Evolutionary conservation across 2,888 invertebrate genomes (phyloP).

Genomic region (Pelosia muscerda): DNA sequence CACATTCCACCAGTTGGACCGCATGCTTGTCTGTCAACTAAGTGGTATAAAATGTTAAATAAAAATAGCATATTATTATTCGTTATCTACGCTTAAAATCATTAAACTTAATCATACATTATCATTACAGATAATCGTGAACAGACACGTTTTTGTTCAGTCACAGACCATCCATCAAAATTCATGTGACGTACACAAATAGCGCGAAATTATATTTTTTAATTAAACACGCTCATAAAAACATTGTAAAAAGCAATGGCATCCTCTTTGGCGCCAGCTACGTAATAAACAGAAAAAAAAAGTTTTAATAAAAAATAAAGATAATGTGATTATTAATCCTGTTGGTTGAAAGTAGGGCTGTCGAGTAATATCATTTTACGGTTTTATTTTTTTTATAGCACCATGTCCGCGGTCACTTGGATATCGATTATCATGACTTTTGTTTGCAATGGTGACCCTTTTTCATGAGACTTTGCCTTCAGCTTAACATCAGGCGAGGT

Average conservation of each 20-base stretch:
- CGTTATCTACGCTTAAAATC: background rate
- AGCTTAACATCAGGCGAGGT: too few species aligned
- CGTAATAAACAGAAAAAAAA: slow-evolving; percentile 61
- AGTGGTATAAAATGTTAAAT: too few species aligned
- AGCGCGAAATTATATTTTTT: slow-evolving; percentile 52
- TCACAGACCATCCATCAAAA: slow-evolving; percentile 47
- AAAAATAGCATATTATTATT: background rate
- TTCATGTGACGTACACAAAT: slow-evolving; percentile 38
- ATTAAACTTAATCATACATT: background rate
- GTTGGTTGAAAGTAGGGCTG: slow-evolving; percentile 52
- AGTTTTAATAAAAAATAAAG: slow-evolving; percentile 55
- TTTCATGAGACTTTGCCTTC: too few species aligned
- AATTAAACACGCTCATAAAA: slow-evolving; percentile 58
- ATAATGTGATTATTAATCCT: slow-evolving; percentile 78
- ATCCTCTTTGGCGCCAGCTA: slow-evolving; percentile 71
- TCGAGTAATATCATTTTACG: background rate
- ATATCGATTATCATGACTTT: too few species aligned
- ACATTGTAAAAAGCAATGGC: slow-evolving; percentile 48
- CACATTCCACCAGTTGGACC: too few species aligned
- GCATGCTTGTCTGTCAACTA: too few species aligned
- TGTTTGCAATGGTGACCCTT: too few species aligned
- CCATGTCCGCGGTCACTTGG: too few species aligned
- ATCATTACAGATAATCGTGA: background rate
- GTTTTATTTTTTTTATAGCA: slow-evolving; percentile 7
- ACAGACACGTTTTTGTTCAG: slow-evolving; percentile 16